Conservation (phyloP, 2,113 vertebrate species). For the Holacanthus passer region DNA sequence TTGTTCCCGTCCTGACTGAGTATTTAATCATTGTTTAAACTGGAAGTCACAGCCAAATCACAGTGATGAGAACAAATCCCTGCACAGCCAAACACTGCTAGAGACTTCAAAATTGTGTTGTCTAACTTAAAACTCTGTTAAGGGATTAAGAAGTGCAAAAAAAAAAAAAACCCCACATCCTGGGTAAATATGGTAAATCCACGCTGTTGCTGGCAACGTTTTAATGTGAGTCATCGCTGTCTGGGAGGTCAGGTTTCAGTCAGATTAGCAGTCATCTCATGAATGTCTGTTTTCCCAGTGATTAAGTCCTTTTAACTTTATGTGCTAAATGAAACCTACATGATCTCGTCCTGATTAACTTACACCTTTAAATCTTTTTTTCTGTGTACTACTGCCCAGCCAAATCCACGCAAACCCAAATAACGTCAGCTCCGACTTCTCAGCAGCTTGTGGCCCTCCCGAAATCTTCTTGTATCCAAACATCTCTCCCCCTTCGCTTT, state of each 20-base stretch:
- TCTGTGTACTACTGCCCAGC: not conserved
- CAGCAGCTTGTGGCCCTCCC: slow-evolving; percentile 22
- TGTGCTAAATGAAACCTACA: slow-evolving; percentile 29
- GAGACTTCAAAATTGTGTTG: not conserved
- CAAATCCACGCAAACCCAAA: slow-evolving; percentile 17
- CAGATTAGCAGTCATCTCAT: slow-evolving; percentile 58
- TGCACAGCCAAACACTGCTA: slow-evolving; percentile 32
- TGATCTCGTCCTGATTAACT: slow-evolving; percentile 29
- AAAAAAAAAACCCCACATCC: slow-evolving; percentile 47
- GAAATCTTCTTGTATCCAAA: slow-evolving; percentile 48
- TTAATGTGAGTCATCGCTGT: slow-evolving; percentile 57
- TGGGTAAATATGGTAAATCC: slow-evolving; percentile 31
- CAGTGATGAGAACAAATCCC: slow-evolving; percentile 43
- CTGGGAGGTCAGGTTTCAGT: slow-evolving; percentile 59
- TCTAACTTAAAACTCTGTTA: slow-evolving; percentile 30
- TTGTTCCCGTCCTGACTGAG: not conserved
- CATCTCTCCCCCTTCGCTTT: slow-evolving; percentile 39
- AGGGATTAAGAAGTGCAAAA: slow-evolving; percentile 24
- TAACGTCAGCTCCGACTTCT: slow-evolving; percentile 18
- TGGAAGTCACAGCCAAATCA: slow-evolving; percentile 35
- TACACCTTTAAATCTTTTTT: not conserved
- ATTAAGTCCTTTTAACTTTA: slow-evolving; percentile 43
- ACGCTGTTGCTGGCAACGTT: slow-evolving; percentile 10
- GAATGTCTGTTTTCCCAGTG: slow-evolving; percentile 40
- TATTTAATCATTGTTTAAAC: slow-evolving; percentile 39